Conservation (phyloP, 2,113 vertebrate species). For the Isurus oxyrinchus region DNA sequence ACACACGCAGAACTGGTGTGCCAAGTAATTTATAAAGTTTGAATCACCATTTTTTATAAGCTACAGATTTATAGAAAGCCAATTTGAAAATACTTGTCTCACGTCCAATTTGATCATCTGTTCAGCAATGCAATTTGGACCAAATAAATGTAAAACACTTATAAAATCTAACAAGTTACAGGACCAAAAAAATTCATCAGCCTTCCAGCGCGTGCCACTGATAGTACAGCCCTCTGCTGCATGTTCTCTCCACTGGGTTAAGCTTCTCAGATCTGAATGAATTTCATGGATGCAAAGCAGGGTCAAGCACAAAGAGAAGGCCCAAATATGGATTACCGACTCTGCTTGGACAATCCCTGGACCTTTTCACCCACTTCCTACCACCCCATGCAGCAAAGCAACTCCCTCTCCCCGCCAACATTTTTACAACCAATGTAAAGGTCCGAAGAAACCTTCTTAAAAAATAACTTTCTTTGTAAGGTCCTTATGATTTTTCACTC, state of each 20-base stretch:
- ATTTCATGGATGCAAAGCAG: background rate
- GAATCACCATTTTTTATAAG: slow-evolving; percentile 6
- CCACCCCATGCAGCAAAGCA: background rate
- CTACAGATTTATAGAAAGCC: background rate
- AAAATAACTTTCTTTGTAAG: background rate
- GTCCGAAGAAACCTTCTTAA: background rate
- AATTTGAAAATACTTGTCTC: background rate
- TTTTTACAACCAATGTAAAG: background rate
- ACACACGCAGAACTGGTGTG: background rate
- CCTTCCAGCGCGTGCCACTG: background rate
- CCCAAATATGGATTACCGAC: background rate
- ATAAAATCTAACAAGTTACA: background rate
- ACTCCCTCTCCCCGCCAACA: background rate
- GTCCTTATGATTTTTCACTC: background rate
- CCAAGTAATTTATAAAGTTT: slow-evolving; percentile 19
- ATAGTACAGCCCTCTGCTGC: background rate
- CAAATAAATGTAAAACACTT: background rate
- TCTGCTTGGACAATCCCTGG: background rate
- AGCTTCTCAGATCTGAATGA: background rate
- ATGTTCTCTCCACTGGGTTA: background rate
- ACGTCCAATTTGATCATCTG: slow-evolving; percentile 1
- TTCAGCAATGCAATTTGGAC: background rate
- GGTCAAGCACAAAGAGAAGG: background rate
- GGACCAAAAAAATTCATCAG: background rate
- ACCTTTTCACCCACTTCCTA: background rate